These are phyloP conservation scores for Blastomussa wellsi DNA, from an alignment of 92 coral and sea anemone species.

Conservation along the genomic window DNA sequence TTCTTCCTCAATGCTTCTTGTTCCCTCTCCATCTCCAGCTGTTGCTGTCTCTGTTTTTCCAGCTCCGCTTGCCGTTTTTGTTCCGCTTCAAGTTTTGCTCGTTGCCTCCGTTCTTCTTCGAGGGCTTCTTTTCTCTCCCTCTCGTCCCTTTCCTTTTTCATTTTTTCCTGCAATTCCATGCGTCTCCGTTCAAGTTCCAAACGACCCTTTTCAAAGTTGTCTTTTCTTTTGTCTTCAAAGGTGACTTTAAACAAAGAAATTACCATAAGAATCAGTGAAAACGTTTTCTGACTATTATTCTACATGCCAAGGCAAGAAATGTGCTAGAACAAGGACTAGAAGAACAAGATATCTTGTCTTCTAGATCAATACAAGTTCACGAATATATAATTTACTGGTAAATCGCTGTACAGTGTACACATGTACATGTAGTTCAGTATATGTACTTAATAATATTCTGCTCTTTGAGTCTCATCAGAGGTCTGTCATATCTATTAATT, in stretches of 20 bases:
- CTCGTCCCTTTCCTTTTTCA: slow-evolving; percentile 82
- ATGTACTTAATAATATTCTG: no score
- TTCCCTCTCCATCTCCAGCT: slow-evolving; percentile 96
- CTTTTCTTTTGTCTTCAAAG: slow-evolving; percentile 96
- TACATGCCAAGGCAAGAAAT: no score
- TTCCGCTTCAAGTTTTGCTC: slow-evolving; percentile 97
- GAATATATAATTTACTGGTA: no score
- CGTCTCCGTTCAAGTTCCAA: slow-evolving; percentile 92
- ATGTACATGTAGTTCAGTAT: no score
- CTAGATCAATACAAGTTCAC: no score
- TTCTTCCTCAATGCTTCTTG: slow-evolving; percentile 94
- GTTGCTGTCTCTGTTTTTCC: slow-evolving; percentile 95
- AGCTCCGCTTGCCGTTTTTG: slow-evolving; percentile 96
- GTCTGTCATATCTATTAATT: no score
- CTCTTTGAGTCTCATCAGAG: no score
- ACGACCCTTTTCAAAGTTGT: slow-evolving; percentile 96
- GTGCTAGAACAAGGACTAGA: no score
- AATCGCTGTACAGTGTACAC: no score
- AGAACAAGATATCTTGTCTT: no score
- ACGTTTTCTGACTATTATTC: no score
- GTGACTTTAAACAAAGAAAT: slow-evolving; percentile 64
- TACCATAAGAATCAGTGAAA: neutral
- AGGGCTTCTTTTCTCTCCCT: slow-evolving; percentile 84
- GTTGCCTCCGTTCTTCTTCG: slow-evolving; percentile 86
- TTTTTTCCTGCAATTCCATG: slow-evolving; percentile 89